These are phyloP conservation scores for Vultur gryphus DNA, from an alignment of 2,797 vertebrate species.

Conservation along the genomic window DNA sequence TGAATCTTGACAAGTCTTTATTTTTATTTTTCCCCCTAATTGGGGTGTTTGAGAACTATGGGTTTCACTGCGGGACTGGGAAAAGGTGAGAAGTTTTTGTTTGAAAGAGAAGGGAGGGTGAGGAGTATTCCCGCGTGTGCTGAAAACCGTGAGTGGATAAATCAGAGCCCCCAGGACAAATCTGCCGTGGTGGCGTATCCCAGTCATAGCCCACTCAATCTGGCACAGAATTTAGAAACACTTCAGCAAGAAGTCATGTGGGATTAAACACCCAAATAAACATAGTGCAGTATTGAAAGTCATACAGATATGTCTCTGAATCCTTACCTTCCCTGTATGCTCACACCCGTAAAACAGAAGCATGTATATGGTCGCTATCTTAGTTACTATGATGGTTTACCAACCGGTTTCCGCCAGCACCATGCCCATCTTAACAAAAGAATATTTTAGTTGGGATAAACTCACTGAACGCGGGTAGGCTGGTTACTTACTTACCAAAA, in stretches of 20 bases:
- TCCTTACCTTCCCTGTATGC: neutral
- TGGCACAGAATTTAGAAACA: neutral
- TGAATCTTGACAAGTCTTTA: neutral
- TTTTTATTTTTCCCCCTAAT: neutral
- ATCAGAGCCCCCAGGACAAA: neutral
- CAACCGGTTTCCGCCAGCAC: neutral
- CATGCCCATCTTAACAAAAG: too few relatives aligned
- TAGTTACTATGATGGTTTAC: neutral
- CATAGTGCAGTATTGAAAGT: neutral
- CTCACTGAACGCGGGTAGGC: accelerated
- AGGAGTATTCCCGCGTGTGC: neutral
- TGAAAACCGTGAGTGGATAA: neutral
- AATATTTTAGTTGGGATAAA: neutral
- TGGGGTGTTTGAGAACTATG: neutral
- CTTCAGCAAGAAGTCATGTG: neutral
- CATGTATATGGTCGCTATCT: accelerated
- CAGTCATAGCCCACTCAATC: neutral
- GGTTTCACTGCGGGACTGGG: neutral
- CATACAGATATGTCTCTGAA: neutral
- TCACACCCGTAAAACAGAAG: neutral
- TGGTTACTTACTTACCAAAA: neutral
- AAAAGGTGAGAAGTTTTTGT: neutral
- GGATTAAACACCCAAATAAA: neutral
- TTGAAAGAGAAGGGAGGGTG: neutral
- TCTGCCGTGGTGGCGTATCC: neutral